phyloP scores from a whole-genome alignment of 2,797 vertebrate genomes.

The Alcedo atthis region DNA sequence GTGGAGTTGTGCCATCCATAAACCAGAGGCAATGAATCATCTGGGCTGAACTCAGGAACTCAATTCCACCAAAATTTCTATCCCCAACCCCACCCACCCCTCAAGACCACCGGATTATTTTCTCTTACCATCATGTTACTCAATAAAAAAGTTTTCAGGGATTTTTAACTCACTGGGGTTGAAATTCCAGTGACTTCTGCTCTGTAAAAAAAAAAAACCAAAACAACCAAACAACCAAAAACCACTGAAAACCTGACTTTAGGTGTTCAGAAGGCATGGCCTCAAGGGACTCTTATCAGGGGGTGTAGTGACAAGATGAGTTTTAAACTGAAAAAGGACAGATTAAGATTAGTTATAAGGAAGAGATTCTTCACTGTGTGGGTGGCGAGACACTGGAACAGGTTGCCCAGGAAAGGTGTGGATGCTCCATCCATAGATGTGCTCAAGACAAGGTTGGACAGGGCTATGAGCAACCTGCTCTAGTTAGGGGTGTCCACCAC shows the following conservation, averaged over 20 bases:
- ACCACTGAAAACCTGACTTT: not conserved
- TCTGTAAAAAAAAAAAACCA: not conserved
- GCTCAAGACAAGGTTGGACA: not conserved
- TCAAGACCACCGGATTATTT: not conserved
- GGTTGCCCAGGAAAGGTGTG: not conserved
- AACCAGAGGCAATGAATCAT: not conserved
- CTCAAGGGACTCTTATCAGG: not conserved
- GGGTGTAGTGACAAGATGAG: not conserved
- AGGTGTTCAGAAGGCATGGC: not conserved
- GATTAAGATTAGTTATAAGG: not conserved
- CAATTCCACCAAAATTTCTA: not conserved
- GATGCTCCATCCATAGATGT: not conserved
- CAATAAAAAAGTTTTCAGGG: not conserved
- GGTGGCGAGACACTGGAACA: not conserved
- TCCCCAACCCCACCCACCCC: not conserved
- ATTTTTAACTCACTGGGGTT: not conserved
- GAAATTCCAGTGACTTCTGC: not conserved
- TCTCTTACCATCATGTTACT: not conserved
- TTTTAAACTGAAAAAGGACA: not conserved
- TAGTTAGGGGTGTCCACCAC: not conserved
- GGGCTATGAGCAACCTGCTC: not conserved
- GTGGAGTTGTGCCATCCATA: not conserved
- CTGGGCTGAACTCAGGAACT: not conserved
- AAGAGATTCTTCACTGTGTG: not conserved
- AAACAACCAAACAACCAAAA: too few species aligned